These are phyloP conservation scores for Drosophila nr. perissopoda DNA, from an alignment of 2,888 invertebrate genomes.

Conservation along the genomic window DNA sequence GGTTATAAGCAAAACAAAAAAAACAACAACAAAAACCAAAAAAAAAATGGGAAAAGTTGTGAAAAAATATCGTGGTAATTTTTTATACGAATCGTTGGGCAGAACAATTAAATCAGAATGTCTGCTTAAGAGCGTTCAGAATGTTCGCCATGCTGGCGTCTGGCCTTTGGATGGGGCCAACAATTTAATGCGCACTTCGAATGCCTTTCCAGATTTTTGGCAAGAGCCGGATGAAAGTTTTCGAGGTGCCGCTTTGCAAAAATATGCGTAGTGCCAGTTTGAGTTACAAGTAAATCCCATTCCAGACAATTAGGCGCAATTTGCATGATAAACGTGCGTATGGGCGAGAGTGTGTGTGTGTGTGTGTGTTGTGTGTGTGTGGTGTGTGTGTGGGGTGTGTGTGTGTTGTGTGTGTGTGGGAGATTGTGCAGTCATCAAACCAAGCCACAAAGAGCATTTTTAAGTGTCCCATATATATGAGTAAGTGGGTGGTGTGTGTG, in stretches of 20 bases:
- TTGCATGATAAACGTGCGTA: conserved; percentile 74
- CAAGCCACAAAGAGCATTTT: conserved; percentile 78
- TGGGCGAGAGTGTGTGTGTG: conserved; percentile 4
- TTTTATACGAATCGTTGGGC: conserved; percentile 59
- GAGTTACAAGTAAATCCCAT: conserved; percentile 69
- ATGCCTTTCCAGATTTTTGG: conserved; percentile 55
- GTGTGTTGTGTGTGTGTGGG: conserved; percentile 1
- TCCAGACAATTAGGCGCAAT: conserved; percentile 81
- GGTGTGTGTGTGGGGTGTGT: neutral
- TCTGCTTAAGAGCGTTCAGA: conserved; percentile 63
- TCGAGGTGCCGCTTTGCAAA: conserved; percentile 14
- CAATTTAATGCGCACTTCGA: conserved; percentile 43
- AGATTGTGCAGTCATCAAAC: conserved; percentile 59
- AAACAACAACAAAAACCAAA: neutral
- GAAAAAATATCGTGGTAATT: conserved; percentile 48
- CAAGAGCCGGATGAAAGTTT: conserved; percentile 27
- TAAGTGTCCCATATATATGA: conserved; percentile 64
- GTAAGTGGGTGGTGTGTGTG: conserved; percentile 14
- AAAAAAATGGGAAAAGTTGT: conserved; percentile 1
- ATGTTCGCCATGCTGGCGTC: conserved; percentile 57
- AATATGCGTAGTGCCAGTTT: conserved; percentile 54
- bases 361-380: neutral
- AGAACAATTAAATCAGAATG: conserved; percentile 80
- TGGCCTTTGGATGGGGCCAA: conserved; percentile 9
- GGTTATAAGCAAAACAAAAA: neutral